Conservation (phyloP, 2,888 invertebrate genomes). For the Frankliniella intonsa region DNA sequence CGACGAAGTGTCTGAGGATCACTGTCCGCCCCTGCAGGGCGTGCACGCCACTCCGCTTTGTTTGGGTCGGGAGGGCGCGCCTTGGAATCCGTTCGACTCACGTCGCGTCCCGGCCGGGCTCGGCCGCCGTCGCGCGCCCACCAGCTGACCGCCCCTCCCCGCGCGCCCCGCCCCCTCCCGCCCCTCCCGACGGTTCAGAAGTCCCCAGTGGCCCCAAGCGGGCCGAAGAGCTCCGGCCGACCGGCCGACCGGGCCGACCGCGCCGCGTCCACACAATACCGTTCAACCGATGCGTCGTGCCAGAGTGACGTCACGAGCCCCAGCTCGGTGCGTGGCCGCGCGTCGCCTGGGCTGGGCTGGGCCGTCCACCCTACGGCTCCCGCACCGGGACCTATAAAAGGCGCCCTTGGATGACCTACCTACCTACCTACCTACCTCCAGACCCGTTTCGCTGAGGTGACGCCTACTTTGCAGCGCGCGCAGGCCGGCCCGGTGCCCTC, state of each 20-base stretch:
- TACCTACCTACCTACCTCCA: too few species aligned
- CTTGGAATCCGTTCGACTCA: neutral
- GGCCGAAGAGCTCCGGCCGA: neutral
- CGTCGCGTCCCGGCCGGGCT: neutral
- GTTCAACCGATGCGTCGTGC: neutral
- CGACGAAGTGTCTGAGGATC: too few species aligned
- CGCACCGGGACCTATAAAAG: too few species aligned
- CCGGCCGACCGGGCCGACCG: neutral
- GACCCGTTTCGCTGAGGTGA: too few species aligned
- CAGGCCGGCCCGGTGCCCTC: neutral
- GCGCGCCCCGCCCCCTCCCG: too few species aligned
- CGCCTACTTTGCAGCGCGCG: neutral
- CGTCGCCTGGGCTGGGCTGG: too few species aligned
- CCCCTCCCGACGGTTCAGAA: neutral
- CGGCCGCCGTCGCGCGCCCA: neutral
- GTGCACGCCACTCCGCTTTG: neutral
- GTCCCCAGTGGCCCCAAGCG: neutral
- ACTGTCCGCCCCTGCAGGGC: too few species aligned
- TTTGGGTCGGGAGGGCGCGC: neutral
- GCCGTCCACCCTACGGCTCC: too few species aligned
- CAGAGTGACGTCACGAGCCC: neutral
- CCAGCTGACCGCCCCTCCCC: neutral
- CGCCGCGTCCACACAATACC: neutral
- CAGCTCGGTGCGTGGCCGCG: too few species aligned
- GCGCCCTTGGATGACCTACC: too few species aligned